Evolutionary conservation across 1,140 invertebrate genomes (phyloP).

Genomic region (Pseudomyrmex dendroicus): DNA sequence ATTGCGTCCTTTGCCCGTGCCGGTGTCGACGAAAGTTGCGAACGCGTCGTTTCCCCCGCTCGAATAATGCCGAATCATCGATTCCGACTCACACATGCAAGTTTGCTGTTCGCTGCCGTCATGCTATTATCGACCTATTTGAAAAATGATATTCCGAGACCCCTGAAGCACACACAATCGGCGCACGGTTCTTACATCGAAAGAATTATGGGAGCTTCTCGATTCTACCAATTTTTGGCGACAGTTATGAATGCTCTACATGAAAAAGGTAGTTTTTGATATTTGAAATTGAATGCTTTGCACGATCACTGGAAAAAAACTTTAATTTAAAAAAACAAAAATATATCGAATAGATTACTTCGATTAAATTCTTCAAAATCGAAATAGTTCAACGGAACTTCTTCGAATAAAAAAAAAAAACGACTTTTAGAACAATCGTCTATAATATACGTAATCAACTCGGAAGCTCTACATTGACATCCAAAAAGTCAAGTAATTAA

Average conservation of each 20-base stretch:
- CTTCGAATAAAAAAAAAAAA: too few species aligned
- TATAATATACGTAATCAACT: background rate
- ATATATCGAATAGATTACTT: conserved; percentile 15
- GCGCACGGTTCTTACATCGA: background rate
- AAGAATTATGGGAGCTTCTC: conserved; percentile 25
- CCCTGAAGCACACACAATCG: conserved; percentile 6
- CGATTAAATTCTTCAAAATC: background rate
- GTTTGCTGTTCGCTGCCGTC: background rate
- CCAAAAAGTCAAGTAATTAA: conserved; percentile 26
- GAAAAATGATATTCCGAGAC: conserved; percentile 45
- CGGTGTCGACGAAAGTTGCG: conserved; percentile 16
- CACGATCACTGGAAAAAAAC: too few species aligned
- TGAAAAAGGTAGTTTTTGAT: background rate
- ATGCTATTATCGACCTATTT: conserved; percentile 19
- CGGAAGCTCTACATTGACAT: conserved; percentile 4
- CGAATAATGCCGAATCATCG: conserved; percentile 39
- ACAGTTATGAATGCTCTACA: conserved; percentile 28
- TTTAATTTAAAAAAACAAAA: background rate
- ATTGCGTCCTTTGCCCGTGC: background rate
- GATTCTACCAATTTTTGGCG: conserved; percentile 6
- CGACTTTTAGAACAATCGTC: background rate
- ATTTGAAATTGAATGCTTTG: conserved; percentile 4
- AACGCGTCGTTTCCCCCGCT: conserved; percentile 1
- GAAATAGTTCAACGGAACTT: too few species aligned
- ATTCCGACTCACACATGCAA: conserved; percentile 27